Base-by-base conservation (phyloP, 2,888 invertebrate species). In the Callimorpha dominula region DNA sequence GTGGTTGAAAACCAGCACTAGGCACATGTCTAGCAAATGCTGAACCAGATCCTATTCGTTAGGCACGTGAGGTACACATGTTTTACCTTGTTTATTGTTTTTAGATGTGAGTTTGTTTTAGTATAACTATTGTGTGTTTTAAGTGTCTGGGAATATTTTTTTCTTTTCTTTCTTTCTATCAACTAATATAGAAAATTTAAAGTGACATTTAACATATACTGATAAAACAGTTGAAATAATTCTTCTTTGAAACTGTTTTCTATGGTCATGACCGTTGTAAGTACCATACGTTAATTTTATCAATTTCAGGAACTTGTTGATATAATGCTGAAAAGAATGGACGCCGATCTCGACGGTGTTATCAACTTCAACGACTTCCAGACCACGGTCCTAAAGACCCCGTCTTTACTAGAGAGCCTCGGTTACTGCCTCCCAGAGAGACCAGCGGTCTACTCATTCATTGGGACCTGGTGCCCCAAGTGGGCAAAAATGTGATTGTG, bases 351-450 rank as follows among this genome's bases (percentile, higher is more conserved):
- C 76, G 98, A 98, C 85, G 97, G 97, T 0, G 94, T 97, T 73
- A 97, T 98, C 43, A 97, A 97, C 20, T 97, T 96, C 80, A 93
- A 96, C 4, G 98, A 98, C 86, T 98, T 97, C 86, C 95, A 96
- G 62, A 89, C 94, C 17, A 96, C 97, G 0, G 97, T 98, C 0
- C 80, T 92, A 52, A 94, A 95, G 68, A 97, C 97, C 17, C 97
- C 97, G 0, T 94, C 97, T 70, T 90, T 98, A 31, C 86, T 98
- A 67, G 97, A 98, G 88, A 96, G 96, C 63, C 96, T 98, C 65
- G 98, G 98, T 0, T 96, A 97, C 80, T 97, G 98, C 81, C 91
- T 98, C 31, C 98, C 98, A 0, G 96, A 96, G 71, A 91, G 95
- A 78, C 89, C 94, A 0, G 96, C 96, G 0, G 95, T 95, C 0